Evolutionary conservation across 2,113 vertebrate species (phyloP), one percentile per base, ranked within the genome.

Genomic region (Lagopus leucura): DNA sequence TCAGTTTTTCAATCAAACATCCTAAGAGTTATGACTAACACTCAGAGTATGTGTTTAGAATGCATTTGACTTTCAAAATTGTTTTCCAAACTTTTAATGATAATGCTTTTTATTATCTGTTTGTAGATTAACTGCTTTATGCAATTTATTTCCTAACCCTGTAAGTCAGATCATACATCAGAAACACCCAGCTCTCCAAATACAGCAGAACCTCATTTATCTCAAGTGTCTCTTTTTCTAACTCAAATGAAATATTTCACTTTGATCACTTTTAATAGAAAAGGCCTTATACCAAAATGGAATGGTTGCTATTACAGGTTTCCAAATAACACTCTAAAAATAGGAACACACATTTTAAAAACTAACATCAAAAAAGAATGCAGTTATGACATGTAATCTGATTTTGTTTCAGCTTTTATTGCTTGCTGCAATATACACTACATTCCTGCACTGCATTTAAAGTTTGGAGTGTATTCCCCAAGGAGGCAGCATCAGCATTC

Each of bases 281-380:
- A 95, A 88, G 55, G 58, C 47, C 75, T 92, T 34, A 1, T 28
- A 87, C 87, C 57, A 91, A 93, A 95, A 92, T 32, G 60, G 69
- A 88, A 61, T 63, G 47, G 71, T 80, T 95, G 87, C 88, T 92
- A 93, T 92, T 93, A 95, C 70, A 91, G 93, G 92, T 89, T 77
- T 89, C 79, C 83, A 89, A 96, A 88, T 57, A 93, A 93, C 92
- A 81, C 60, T 77, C 94, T 91, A 95, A 94, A 94, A 95, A 91
- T 85, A 96, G 95, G 22, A 92, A 58, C 72, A 88, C 64, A 88
- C 69, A 71, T 80, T 91, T 91, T 91, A 96, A 92, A 94, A 92
- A 82, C 32, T 47, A 95, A 63, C 82, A 91, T 90, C 78, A 93
- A 92, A 93, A 94, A 88, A 36, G 42, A 83, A 85, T 22, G 64